phyloP scores from a whole-genome alignment of 2,888 invertebrate species.

The Sarcophaga rosellei region DNA sequence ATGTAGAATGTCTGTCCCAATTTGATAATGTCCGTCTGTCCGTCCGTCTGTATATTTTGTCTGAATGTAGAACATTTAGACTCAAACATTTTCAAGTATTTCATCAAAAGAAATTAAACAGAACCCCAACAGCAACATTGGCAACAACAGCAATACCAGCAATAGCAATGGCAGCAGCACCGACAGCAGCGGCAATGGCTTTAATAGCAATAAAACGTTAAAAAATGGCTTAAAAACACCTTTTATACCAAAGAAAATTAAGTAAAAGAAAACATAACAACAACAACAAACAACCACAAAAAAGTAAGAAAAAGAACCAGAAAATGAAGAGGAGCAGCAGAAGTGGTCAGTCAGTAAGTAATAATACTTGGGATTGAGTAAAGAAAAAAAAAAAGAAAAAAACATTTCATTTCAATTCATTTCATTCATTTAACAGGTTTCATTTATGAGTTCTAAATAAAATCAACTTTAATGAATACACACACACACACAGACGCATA shows the following conservation, averaged over 20 bases:
- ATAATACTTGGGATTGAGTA: constrained; percentile 53
- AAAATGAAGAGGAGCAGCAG: constrained; percentile 36
- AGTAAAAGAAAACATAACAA: constrained; percentile 20
- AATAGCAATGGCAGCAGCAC: constrained; percentile 25
- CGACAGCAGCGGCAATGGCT: constrained; percentile 30
- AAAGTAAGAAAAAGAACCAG: constrained; percentile 37
- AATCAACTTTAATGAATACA: constrained; percentile 38
- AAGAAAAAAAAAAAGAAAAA: constrained; percentile 62
- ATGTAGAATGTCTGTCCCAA: neutral
- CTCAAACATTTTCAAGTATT: constrained; percentile 56
- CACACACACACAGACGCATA: neutral
- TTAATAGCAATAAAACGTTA: constrained; percentile 16
- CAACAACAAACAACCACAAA: constrained; percentile 72
- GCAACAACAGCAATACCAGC: constrained; percentile 36
- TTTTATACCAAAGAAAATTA: constrained; percentile 30
- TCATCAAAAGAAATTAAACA: constrained; percentile 62
- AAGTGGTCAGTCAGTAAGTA: constrained; percentile 11
- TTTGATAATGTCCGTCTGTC: neutral
- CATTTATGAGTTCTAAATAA: constrained; percentile 76
- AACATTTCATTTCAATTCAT: constrained; percentile 77
- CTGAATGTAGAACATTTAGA: constrained; percentile 53
- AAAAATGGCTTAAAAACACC: constrained; percentile 51
- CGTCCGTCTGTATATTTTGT: constrained; percentile 11
- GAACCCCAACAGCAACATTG: constrained; percentile 34
- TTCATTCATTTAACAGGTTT: constrained; percentile 82